Base-by-base conservation (phyloP, 2,888 invertebrate species). In the Pammene aurita region DNA sequence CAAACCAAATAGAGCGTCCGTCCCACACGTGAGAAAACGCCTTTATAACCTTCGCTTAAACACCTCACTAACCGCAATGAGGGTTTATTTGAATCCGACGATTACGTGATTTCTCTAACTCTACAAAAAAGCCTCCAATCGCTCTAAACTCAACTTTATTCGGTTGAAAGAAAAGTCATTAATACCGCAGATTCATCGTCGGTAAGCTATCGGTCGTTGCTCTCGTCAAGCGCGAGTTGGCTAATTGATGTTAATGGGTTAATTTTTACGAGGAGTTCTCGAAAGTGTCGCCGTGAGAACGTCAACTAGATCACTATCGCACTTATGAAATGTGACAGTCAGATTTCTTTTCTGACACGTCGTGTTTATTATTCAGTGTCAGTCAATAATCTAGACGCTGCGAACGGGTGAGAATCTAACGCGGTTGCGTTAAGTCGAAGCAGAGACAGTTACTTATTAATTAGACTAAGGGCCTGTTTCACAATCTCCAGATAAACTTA, bases 181-280 rank as follows among this genome's bases (percentile, higher is more conserved):
- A 11, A 0, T 9, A 10, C 57, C 42, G 64, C 64, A 68, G 4
- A 35, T 26, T 18, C 48, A n/a, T 9, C 18, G 18, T 44, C 42
- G 66, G 26, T 61, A 60, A 71, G 68, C 71, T 76, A 75, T 75
- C 73, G 82, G 79, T 78, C 79, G 75, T 69, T 75, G 73, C 74
- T 80, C 80, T 67, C 56, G 54, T 66, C 62, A 71, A 71, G 50
- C 60, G 64, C 64, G 64, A 63, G 58, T 58, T 64, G 69, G 68
- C 75, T 84, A 86, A 88, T 87, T 86, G 83, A 81, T 84, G 87
- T 87, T 88, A 88, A 88, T 87, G 82, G 86, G 84, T 85, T 87
- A 88, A 88, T 88, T 85, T 80, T 84, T 80, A 84, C 77, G 80
- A 82, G 80, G 73, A 72, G 66, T 78, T 71, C 71, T 48, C 64